phyloP scores from a whole-genome alignment of 1,140 invertebrate species.

The Temnothorax longispinosus region DNA sequence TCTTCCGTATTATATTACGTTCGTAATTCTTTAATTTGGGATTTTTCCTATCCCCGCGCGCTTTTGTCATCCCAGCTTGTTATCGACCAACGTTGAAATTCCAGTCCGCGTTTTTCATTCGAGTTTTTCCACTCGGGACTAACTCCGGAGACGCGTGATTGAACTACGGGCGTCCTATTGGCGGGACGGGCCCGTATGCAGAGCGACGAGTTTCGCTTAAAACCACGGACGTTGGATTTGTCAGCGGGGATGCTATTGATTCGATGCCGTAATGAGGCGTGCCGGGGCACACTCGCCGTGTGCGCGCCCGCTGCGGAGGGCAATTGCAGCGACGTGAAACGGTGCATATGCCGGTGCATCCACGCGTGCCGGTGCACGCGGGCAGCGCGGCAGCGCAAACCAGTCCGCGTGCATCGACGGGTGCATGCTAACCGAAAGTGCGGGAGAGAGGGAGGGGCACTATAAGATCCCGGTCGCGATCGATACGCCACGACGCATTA shows the following conservation, averaged over 20 bases:
- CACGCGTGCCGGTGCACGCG: constrained; percentile 32
- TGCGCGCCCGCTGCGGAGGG: constrained; percentile 12
- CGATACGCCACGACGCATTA: constrained; percentile 43
- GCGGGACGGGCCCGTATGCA: constrained; percentile 2
- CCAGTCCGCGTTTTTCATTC: neutral
- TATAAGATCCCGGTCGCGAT: constrained; percentile 42
- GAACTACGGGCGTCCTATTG: neutral
- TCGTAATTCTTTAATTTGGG: neutral
- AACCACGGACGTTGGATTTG: constrained; percentile 69
- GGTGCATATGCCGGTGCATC: constrained; percentile 23
- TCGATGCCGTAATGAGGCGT: constrained; percentile 77
- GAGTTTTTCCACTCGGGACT: neutral
- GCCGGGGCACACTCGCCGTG: constrained; percentile 33
- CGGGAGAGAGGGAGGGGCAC: neutral
- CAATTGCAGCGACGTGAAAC: constrained; percentile 59
- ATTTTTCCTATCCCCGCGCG: neutral
- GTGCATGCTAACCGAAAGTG: constrained; percentile 38
- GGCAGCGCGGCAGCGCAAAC: constrained; percentile 13
- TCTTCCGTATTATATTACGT: neutral
- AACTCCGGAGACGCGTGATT: neutral
- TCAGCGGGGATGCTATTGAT: constrained; percentile 78
- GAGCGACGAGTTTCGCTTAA: constrained; percentile 30
- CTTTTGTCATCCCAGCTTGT: neutral
- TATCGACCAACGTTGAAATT: neutral
- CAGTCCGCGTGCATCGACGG: constrained; percentile 24